These are phyloP conservation scores for Drosophila lacicola DNA, from an alignment of 2,888 invertebrate species.

Conservation along the genomic window DNA sequence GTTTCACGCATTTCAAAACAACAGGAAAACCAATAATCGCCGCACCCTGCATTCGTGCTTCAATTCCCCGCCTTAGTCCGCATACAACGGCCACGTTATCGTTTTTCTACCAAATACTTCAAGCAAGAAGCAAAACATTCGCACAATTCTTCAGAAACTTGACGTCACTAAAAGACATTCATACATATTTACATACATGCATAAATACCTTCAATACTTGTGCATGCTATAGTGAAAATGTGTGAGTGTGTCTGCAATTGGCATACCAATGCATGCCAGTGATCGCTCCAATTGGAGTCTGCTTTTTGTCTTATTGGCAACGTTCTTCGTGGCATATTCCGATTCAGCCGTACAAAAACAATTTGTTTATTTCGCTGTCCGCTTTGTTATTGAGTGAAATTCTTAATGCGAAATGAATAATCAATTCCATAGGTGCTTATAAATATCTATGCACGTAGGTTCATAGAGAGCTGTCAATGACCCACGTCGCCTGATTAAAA, in stretches of 20 bases:
- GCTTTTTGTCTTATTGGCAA: constrained; percentile 43
- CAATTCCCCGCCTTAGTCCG: not conserved
- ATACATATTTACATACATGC: not conserved
- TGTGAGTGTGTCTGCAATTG: constrained; percentile 15
- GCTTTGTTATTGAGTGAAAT: constrained; percentile 12
- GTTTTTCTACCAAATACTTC: constrained; percentile 35
- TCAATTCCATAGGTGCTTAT: constrained; percentile 8
- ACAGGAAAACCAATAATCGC: constrained; percentile 9
- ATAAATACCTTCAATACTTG: constrained; percentile 5
- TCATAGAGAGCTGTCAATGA: constrained; percentile 44
- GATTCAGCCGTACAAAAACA: constrained; percentile 5
- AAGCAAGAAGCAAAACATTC: constrained; percentile 17
- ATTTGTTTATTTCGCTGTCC: constrained; percentile 5
- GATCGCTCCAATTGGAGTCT: constrained; percentile 54
- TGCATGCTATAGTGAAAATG: constrained; percentile 6
- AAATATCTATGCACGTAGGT: constrained; percentile 13
- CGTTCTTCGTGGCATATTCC: constrained; percentile 43
- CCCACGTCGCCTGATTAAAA: constrained; percentile 36
- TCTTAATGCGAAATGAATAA: constrained; percentile 22
- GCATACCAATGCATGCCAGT: constrained; percentile 23
- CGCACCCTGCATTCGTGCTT: not conserved
- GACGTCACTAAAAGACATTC: constrained; percentile 28
- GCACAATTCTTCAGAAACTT: constrained; percentile 35
- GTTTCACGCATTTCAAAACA: constrained; percentile 14
- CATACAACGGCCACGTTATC: constrained; percentile 59